These are phyloP conservation scores for Dasypus novemcinctus DNA, from an alignment of 2,113 vertebrate species.

Conservation along the genomic window DNA sequence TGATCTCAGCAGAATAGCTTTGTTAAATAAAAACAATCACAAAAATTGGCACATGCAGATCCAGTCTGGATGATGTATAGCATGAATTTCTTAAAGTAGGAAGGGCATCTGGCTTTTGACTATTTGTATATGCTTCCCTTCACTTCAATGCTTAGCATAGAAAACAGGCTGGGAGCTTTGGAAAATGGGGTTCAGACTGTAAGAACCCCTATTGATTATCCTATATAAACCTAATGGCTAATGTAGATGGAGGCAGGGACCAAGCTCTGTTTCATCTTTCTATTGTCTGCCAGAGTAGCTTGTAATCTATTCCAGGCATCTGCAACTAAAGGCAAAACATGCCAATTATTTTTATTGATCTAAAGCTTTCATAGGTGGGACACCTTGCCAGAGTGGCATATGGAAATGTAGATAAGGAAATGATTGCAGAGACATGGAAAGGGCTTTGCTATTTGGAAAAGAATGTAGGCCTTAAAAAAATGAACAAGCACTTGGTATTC, in stretches of 20 bases:
- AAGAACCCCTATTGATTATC: not conserved
- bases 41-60: not conserved
- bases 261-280: slow-evolving; percentile 56
- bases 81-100: not conserved
- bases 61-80: not conserved
- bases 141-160: not conserved
- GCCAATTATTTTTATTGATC: slow-evolving; percentile 79
- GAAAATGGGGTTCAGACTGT: not conserved
- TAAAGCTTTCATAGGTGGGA: slow-evolving; percentile 65
- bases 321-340: slow-evolving; percentile 67
- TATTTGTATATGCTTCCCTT: not conserved
- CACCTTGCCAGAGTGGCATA: slow-evolving; percentile 68
- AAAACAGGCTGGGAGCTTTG: not conserved
- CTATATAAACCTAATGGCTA: slow-evolving; percentile 32
- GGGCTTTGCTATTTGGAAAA: slow-evolving; percentile 60
- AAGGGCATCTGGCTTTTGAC: not conserved
- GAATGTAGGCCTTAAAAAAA: slow-evolving; percentile 51
- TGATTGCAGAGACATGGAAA: slow-evolving; percentile 67
- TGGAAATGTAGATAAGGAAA: slow-evolving; percentile 79
- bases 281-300: slow-evolving; percentile 25
- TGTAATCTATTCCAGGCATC: slow-evolving; percentile 64
- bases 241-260: slow-evolving; percentile 11
- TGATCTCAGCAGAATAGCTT: not conserved
- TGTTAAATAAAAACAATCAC: not conserved
- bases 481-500: slow-evolving; percentile 63